Evolutionary conservation across 2,888 invertebrate genomes (phyloP), one percentile per base, ranked within the genome.

Genomic region (Drymonia ruficornis): DNA sequence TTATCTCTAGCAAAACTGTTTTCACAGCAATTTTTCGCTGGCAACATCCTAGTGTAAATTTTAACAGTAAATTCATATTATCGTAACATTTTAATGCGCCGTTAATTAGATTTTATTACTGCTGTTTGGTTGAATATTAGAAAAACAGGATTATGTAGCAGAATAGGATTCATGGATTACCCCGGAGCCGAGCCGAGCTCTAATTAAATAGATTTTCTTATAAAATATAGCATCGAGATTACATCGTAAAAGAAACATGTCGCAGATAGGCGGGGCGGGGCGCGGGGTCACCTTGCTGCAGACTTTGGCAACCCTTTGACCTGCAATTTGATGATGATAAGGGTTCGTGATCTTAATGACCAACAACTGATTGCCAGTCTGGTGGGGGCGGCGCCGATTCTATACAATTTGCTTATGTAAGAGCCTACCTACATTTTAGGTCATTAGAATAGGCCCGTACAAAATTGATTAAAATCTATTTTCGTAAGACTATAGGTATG

Each of bases 231-330:
- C 15, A 42, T 28, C 12, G 13, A 45, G 51, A 53, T 52, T 49
- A 47, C 7, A 50, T 51, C 38, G 52, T 51, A 49, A 47, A 65
- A 49, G 19, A 56, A 59, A 54, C 13, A 49, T 53, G 44, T 52
- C 5, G 16, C 44, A 51, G 50, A 55, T 60, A 52, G 55, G 67
- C 67, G 68, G 65, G 74, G 70, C 61, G 56, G n/a, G n/a, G n/a
- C n/a, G 46, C 50, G 61, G 72, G 71, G 74, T 74, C 72, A 74
- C 69, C 61, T 67, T 66, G 61, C 44, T 49, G 56, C 56, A 66
- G 63, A 67, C 66, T 77, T 74, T 56, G 59, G 59, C 67, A 71
- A 80, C 73, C 76, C 61, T 71, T 76, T 75, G 67, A 74, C 67
- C 66, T 63, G 53, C 16, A 47, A 52, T 53, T 59, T 54, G 57